Evolutionary conservation across 1,140 invertebrate genomes (phyloP).

Genomic region (Lepidurus packardi): DNA sequence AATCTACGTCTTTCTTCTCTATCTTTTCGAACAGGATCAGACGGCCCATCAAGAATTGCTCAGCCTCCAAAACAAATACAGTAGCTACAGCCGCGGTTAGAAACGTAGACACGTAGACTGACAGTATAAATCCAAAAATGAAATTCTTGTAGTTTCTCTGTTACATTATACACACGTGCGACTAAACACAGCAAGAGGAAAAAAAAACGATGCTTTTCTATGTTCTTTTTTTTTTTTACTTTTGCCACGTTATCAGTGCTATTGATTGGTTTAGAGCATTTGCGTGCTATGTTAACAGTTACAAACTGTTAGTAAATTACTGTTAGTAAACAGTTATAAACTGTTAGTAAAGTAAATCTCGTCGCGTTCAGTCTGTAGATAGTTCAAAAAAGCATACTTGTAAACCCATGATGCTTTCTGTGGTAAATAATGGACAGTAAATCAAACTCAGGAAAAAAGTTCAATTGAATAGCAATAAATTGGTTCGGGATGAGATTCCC

Average conservation of each 20-base stretch:
- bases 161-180: background rate
- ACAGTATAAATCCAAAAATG: background rate
- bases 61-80: slow-evolving; percentile 35
- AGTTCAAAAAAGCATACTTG: too few relatives aligned
- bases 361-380: too few relatives aligned
- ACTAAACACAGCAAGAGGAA: background rate
- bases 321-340: too few relatives aligned
- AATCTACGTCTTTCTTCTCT: slow-evolving; percentile 21
- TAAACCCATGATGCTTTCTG: too few relatives aligned
- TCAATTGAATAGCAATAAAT: background rate
- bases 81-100: slow-evolving; percentile 16
- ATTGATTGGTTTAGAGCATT: background rate
- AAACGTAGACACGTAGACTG: background rate
- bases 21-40: slow-evolving; percentile 35
- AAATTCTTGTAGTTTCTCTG: background rate
- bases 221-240: background rate
- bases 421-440: background rate
- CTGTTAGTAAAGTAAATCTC: too few relatives aligned
- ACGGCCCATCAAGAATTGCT: slow-evolving; percentile 37
- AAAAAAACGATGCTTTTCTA: background rate
- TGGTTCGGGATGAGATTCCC: background rate
- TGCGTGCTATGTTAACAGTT: background rate
- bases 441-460: background rate
- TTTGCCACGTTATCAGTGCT: background rate
- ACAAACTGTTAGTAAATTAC: background rate